phyloP scores from a whole-genome alignment of 2,797 vertebrate species.

The Arnoldichthys spilopterus region DNA sequence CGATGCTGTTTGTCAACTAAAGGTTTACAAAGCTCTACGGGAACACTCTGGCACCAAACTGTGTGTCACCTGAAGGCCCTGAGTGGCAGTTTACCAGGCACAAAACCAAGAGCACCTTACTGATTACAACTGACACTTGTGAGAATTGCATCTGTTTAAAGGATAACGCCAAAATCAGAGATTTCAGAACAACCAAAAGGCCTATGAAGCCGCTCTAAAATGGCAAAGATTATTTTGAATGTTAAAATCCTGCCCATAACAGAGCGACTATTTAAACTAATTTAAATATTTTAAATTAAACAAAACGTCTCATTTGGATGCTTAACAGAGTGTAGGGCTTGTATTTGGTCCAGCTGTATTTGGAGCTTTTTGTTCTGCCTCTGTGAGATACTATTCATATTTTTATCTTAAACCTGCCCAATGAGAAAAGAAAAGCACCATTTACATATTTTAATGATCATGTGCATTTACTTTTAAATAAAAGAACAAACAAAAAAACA shows the following conservation, averaged over 20 bases:
- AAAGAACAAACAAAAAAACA: background rate
- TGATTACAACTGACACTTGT: background rate
- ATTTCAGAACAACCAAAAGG: background rate
- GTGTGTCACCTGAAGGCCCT: background rate
- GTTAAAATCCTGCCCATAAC: background rate
- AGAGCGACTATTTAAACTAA: background rate
- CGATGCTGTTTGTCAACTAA: background rate
- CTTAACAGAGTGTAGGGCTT: background rate
- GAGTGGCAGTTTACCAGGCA: background rate
- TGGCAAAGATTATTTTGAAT: too few relatives aligned
- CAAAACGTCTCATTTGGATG: background rate
- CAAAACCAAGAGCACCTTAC: background rate
- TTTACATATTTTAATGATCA: too few relatives aligned
- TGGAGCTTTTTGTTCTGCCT: background rate
- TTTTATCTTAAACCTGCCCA: background rate
- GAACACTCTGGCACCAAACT: background rate
- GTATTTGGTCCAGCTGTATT: background rate
- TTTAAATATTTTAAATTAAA: background rate
- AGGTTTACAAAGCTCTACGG: background rate
- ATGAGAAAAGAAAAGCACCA: background rate
- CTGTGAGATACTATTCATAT: background rate
- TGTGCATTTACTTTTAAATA: background rate
- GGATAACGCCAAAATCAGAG: background rate
- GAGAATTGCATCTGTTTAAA: background rate
- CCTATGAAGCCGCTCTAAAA: too few relatives aligned